phyloP scores from a whole-genome alignment of 2,797 vertebrate species.

The Eidolon dupreanum region DNA sequence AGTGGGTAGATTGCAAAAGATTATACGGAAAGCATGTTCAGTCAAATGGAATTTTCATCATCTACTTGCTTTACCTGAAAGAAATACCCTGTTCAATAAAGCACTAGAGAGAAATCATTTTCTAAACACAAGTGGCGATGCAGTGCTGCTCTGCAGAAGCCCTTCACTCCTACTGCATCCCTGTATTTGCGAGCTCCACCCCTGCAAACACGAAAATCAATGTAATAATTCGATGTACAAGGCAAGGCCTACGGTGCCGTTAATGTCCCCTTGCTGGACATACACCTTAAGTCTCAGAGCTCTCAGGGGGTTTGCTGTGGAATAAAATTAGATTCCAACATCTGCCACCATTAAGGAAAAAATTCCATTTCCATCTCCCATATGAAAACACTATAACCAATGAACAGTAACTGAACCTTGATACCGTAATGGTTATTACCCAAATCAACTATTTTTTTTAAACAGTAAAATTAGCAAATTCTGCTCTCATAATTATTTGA shows the following conservation, averaged over 20 bases:
- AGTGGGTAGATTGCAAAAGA: not conserved
- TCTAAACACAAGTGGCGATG: not conserved
- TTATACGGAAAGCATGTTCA: not conserved
- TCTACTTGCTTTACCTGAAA: not conserved
- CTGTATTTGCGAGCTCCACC: not conserved
- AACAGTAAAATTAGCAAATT: conserved; percentile 83
- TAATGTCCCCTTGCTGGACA: conserved; percentile 80
- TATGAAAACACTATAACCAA: conserved; percentile 84
- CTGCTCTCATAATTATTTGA: conserved; percentile 82
- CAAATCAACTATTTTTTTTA: conserved; percentile 82
- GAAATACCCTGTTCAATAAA: not conserved
- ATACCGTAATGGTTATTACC: conserved; percentile 85
- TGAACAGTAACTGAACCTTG: conserved; percentile 85
- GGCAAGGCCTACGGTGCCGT: conserved; percentile 41
- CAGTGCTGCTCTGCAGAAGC: not conserved
- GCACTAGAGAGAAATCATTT: conserved; percentile 1
- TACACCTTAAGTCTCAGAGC: conserved; percentile 79
- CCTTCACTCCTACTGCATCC: not conserved
- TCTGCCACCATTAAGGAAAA: conserved; percentile 85
- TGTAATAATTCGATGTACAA: conserved; percentile 62
- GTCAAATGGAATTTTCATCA: not conserved
- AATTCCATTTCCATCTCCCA: conserved; percentile 82
- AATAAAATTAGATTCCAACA: conserved; percentile 87
- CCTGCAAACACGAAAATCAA: conserved; percentile 59
- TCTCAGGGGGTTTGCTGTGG: conserved; percentile 75